phyloP scores from a whole-genome alignment of 1,140 invertebrate genomes.

The Euwallacea similis region DNA sequence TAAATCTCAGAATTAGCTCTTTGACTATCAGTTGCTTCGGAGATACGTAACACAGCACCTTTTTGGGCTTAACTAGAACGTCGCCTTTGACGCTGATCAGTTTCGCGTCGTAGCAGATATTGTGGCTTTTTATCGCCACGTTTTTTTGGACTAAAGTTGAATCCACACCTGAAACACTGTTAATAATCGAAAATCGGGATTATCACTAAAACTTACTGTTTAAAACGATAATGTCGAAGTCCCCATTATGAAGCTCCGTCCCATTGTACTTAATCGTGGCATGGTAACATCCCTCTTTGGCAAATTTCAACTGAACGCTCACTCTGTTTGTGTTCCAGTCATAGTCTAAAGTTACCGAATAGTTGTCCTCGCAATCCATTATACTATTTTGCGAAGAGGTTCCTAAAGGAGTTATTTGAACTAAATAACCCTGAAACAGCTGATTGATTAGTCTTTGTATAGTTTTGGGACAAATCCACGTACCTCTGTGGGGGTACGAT shows the following conservation, averaged over 20 bases:
- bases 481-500: conserved; percentile 69
- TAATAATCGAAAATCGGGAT: conserved; percentile 22
- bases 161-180: conserved; percentile 67
- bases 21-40: conserved; percentile 89
- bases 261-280: conserved; percentile 80
- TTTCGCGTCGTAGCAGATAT: conserved; percentile 84
- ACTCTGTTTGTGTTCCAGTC: conserved; percentile 66
- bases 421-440: conserved; percentile 59
- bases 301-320: conserved; percentile 67
- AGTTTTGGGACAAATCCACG: conserved; percentile 16
- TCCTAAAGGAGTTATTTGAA: conserved; percentile 60
- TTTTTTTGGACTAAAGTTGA: conserved; percentile 84
- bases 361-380: conserved; percentile 57
- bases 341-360: conserved; percentile 65
- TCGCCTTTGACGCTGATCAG: conserved; percentile 71
- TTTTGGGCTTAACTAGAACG: conserved; percentile 72
- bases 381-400: conserved; percentile 45
- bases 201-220: conserved; percentile 65
- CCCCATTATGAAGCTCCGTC: conserved; percentile 81
- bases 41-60: conserved; percentile 85
- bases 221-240: conserved; percentile 90
- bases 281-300: conserved; percentile 75
- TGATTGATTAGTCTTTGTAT: conserved; percentile 3
- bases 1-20: conserved; percentile 89
- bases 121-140: conserved; percentile 79